Percentiles rank a stretch among this genome's conserved stretches.
These are phyloP conservation scores for Prochilodus magdalenae DNA, from an alignment of 2,113 vertebrate species.

Conservation along the genomic window DNA sequence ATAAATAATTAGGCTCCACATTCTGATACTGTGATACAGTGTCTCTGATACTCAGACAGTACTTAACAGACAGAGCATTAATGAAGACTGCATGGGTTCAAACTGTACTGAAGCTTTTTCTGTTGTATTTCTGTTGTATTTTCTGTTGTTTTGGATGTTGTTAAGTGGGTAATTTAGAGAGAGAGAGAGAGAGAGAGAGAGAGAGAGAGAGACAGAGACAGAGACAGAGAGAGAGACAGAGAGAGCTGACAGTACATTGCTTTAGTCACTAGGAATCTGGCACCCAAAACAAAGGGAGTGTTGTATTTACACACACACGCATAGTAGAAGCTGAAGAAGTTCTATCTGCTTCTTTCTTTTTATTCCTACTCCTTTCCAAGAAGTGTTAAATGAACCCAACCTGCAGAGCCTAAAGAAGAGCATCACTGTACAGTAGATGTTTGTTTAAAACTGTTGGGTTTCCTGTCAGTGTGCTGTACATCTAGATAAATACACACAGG, in stretches of 20 bases:
- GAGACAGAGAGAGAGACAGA: not conserved
- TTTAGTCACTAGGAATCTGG: constrained; percentile 9
- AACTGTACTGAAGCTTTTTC: too few relatives aligned
- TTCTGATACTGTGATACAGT: too few relatives aligned
- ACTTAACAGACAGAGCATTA: too few relatives aligned
- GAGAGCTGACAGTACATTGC: not conserved
- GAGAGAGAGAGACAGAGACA: not conserved
- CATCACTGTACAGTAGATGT: not conserved
- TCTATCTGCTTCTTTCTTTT: too few relatives aligned
- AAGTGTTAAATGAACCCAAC: too few relatives aligned
- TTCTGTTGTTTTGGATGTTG: too few relatives aligned
- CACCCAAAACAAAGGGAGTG: constrained; percentile 41
- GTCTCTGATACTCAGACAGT: too few relatives aligned
- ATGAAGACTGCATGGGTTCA: too few relatives aligned
- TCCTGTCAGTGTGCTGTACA: constrained; percentile 7
- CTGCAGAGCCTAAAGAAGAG: too few relatives aligned
- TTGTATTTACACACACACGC: constrained; percentile 33
- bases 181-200: not conserved
- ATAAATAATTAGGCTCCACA: too few relatives aligned
- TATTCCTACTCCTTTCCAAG: not conserved
- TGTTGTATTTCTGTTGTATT: too few relatives aligned
- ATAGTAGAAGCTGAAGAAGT: constrained; percentile 8
- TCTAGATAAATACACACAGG: constrained; percentile 42
- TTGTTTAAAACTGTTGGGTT: not conserved
- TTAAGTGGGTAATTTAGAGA: not conserved